Conservation (phyloP, 2,888 invertebrate species). For the Megaustenia siamemsis region DNA sequence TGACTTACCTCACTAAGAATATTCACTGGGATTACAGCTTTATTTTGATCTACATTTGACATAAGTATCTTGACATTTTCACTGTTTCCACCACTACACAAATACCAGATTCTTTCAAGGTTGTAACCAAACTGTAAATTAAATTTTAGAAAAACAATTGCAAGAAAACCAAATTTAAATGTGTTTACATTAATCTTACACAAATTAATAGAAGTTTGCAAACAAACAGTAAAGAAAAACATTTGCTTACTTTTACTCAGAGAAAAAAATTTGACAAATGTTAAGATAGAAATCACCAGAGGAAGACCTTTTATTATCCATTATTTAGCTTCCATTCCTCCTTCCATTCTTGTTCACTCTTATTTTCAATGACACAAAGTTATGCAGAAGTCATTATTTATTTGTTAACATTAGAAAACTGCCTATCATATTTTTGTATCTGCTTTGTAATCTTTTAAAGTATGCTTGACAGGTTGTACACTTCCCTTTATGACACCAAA, state of each 20-base stretch:
- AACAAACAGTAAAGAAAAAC: too few species aligned
- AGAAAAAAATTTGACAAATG: neutral
- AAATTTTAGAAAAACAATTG: neutral
- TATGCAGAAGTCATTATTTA: too few species aligned
- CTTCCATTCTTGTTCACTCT: too few species aligned
- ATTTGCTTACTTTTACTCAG: too few species aligned
- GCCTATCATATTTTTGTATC: too few species aligned
- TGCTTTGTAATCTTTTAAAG: too few species aligned
- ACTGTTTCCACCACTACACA: slow-evolving; percentile 74
- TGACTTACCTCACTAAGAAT: slow-evolving; percentile 69
- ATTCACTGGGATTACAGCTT: slow-evolving; percentile 66
- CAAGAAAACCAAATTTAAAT: neutral
- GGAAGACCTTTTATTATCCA: neutral
- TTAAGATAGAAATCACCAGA: neutral
- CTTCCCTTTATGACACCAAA: too few species aligned
- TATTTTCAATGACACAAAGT: too few species aligned
- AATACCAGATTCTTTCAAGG: slow-evolving; percentile 80
- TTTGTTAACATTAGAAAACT: too few species aligned
- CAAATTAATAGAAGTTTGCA: neutral
- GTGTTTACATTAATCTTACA: neutral
- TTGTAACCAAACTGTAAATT: slow-evolving; percentile 80
- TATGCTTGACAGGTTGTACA: too few species aligned
- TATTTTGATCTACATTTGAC: slow-evolving; percentile 71
- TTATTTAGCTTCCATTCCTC: too few species aligned
- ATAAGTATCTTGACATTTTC: slow-evolving; percentile 69